Evolutionary conservation across 2,113 vertebrate species (phyloP), one percentile per base, ranked within the genome.

Genomic region (Pachyramphus minor): DNA sequence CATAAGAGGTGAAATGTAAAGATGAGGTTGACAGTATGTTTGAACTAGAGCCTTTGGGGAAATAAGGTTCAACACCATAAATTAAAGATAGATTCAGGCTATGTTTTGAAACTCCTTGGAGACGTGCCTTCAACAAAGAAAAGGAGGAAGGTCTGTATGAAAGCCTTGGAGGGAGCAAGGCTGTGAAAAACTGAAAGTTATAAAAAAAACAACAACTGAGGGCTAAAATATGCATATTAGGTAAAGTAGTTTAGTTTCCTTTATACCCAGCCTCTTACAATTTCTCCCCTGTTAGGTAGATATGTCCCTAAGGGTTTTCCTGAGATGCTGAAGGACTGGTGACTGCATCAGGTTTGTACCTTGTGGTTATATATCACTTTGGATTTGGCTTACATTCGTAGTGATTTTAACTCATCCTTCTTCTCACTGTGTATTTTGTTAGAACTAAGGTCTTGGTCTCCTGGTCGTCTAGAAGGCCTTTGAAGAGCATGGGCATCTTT

Each of bases 51-150:
- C 55, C 63, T 95, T 74, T 90, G 79, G 75, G 87, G 72, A 93
- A 95, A 93, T 80, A 78, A 95, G 31, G 75, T 92, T 79, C 56
- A 91, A 59, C 22, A 74, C 37, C n/a, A 88, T 93, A 93, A 86
- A 95, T 95, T 89, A 93, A 95, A 92, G 69, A 84, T 56, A 94
- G 63, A 86, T 77, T 74, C 52, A 67, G 63, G 55, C 39, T 88
- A 80, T 12, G 37, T 80, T 91, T 91, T 77, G 47, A 88, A 68
- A 56, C 8, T 77, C 35, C 5, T 71, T 84, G 71, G 85, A 86
- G 82, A 74, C 15, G 31, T 41, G 25, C 14, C 37, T 89, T 93
- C 84, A 95, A 35, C n/a, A 95, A 62, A 88, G 45, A 59, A 89
- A 50, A 49, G 42, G 37, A 91, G 33, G 47, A 82, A 88, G 41